Evolutionary conservation across 2,797 vertebrate genomes (phyloP).

Genomic region (Leucoraja ocellata): DNA sequence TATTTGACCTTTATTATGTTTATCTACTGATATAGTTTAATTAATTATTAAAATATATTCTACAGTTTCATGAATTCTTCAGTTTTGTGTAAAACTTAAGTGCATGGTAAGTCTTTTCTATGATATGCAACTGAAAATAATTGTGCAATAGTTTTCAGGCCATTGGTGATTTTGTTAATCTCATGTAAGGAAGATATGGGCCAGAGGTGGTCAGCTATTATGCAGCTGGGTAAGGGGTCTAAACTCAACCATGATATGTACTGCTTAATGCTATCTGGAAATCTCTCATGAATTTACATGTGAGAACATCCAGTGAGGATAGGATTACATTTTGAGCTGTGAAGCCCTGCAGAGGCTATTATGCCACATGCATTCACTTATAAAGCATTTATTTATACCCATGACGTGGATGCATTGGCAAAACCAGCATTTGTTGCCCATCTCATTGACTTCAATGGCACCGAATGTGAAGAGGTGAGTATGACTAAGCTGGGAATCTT

Average conservation of each 20-base stretch:
- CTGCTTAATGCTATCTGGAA: not conserved
- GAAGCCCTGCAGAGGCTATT: not conserved
- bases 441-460: too few species aligned
- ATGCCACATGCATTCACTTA: too few species aligned
- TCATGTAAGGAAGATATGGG: not conserved
- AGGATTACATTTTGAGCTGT: not conserved
- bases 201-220: not conserved
- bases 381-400: not conserved
- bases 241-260: not conserved
- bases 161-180: not conserved
- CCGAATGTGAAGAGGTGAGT: too few species aligned
- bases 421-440: too few species aligned
- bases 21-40: not conserved
- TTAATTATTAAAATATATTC: not conserved
- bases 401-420: too few species aligned
- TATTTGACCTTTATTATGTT: not conserved
- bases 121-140: not conserved
- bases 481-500: too few species aligned
- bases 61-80: not conserved
- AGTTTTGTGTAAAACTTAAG: not conserved
- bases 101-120: not conserved
- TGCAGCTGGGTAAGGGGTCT: not conserved
- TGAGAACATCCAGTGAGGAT: not conserved
- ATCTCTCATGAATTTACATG: not conserved
- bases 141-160: not conserved